Percentiles rank a stretch among this genome's conserved stretches.
These are phyloP conservation scores for Drosophila mimetica DNA, from an alignment of 2,888 invertebrate genomes.

Conservation along the genomic window DNA sequence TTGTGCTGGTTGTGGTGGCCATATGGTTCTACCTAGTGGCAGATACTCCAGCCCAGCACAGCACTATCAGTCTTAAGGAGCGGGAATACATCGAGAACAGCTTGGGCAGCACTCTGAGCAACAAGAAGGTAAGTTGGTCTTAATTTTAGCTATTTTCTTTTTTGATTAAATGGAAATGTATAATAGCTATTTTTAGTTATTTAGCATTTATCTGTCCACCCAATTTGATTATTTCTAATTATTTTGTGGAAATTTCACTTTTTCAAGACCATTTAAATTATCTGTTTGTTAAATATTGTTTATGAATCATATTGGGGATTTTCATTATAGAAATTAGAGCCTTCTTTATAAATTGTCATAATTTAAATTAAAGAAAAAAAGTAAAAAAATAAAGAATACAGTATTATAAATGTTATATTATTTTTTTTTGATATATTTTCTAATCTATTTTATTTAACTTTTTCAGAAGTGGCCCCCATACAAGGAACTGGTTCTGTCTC, in stretches of 20 bases:
- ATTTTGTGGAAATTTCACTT: background rate
- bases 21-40: constrained; percentile 88
- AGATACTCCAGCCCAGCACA: constrained; percentile 88
- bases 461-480: constrained; percentile 88
- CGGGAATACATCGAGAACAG: constrained; percentile 87
- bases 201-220: no score
- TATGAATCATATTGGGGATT: background rate
- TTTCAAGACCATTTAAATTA: background rate
- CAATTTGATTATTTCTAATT: no score
- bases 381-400: background rate
- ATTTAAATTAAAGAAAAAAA: background rate
- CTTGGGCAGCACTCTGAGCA: constrained; percentile 86
- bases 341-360: background rate
- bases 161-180: background rate
- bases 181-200: background rate
- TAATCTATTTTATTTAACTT: constrained; percentile 1
- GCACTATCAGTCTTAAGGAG: constrained; percentile 87
- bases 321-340: background rate
- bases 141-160: background rate
- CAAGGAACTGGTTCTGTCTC: constrained; percentile 86
- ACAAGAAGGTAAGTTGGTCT: constrained; percentile 85
- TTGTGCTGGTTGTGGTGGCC: constrained; percentile 86
- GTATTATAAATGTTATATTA: background rate
- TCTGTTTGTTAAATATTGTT: background rate
- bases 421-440: background rate